phyloP scores from a whole-genome alignment of 2,113 vertebrate genomes.

The Poeciliopsis retropinna region DNA sequence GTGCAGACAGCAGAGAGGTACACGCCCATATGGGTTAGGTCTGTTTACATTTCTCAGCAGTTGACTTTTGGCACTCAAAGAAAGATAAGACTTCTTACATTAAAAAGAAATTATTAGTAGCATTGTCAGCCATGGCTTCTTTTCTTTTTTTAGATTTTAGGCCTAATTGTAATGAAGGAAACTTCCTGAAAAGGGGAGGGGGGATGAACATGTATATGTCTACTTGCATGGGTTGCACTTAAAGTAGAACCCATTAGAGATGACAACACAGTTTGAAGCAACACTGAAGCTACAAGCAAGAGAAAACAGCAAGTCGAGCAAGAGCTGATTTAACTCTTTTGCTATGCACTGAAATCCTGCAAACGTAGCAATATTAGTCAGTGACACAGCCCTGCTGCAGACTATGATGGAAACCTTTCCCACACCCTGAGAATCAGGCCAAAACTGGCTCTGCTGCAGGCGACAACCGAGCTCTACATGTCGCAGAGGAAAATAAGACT shows the following conservation, averaged over 20 bases:
- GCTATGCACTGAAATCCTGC: neutral
- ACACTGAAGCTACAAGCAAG: slow-evolving; percentile 37
- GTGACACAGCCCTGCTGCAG: slow-evolving; percentile 22
- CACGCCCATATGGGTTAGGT: slow-evolving; percentile 52
- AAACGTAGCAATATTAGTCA: slow-evolving; percentile 2
- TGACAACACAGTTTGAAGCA: neutral
- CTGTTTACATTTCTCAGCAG: slow-evolving; percentile 23
- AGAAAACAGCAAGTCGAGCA: neutral
- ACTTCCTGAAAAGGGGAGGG: neutral
- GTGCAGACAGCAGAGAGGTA: slow-evolving; percentile 14
- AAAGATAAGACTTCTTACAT: slow-evolving; percentile 5
- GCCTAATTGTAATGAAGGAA: neutral
- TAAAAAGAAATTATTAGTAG: neutral
- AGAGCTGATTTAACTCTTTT: neutral
- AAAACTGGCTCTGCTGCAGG: slow-evolving; percentile 14
- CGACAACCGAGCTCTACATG: neutral
- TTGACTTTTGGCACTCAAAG: neutral
- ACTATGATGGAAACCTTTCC: slow-evolving; percentile 52
- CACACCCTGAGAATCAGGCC: slow-evolving; percentile 45
- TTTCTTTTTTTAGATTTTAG: neutral
- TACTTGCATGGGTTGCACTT: slow-evolving; percentile 34
- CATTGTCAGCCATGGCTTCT: neutral
- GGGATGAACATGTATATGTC: neutral
- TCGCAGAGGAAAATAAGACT: neutral
- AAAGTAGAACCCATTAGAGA: slow-evolving; percentile 5